A percentile compares a stretch with the other conserved stretches of the same genome.
Conservation (phyloP, 2,113 vertebrate genomes). For the Cryptomyrus ogoouensis region DNA sequence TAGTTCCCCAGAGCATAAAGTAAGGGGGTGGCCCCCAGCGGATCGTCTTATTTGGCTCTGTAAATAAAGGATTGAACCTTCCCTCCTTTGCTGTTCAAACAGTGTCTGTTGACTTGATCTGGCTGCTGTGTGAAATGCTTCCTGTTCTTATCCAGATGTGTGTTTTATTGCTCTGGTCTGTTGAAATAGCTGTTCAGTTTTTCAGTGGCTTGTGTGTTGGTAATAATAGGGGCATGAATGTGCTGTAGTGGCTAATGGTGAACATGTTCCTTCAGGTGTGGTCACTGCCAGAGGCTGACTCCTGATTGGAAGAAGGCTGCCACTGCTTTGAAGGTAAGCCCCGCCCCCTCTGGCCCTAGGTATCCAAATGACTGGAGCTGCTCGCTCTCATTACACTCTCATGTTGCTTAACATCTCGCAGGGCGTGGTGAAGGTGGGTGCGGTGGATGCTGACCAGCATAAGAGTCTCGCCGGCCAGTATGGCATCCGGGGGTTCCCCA, state of each 20-base stretch:
- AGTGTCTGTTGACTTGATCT: neutral
- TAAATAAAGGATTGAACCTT: neutral
- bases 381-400: neutral
- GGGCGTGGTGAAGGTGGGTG: slow-evolving; percentile 91
- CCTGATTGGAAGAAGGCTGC: slow-evolving; percentile 95
- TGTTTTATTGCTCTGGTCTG: neutral
- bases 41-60: neutral
- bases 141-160: neutral
- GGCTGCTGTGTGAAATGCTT: neutral
- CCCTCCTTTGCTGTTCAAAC: neutral
- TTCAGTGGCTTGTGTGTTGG: neutral
- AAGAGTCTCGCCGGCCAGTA: slow-evolving; percentile 86
- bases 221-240: neutral
- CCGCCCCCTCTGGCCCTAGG: neutral
- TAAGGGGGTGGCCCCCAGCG: neutral
- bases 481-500: slow-evolving; percentile 85
- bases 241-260: neutral
- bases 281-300: slow-evolving; percentile 80
- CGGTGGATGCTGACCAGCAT: slow-evolving; percentile 88
- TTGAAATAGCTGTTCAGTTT: neutral
- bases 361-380: neutral
- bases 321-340: slow-evolving; percentile 83
- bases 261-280: slow-evolving; percentile 70
- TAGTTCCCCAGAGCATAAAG: neutral
- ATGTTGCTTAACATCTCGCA: slow-evolving; percentile 34